These are phyloP conservation scores for Nothobranchius kuhntae DNA, from an alignment of 2,113 vertebrate species.

Conservation along the genomic window DNA sequence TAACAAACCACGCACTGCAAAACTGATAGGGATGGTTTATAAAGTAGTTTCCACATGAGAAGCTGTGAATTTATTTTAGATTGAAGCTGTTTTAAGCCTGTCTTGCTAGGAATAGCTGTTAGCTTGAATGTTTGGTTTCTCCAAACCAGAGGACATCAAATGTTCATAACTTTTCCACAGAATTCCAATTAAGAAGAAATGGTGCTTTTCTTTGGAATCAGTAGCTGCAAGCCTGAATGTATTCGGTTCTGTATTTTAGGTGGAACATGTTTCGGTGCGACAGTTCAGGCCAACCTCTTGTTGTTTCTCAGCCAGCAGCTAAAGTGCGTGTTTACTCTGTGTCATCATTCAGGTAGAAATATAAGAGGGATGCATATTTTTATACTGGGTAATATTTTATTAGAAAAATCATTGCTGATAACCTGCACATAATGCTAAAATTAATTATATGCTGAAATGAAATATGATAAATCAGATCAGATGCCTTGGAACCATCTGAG, in stretches of 20 bases:
- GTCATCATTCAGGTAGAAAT: slow-evolving; percentile 36
- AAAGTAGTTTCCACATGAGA: no score
- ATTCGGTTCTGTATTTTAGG: slow-evolving; percentile 4
- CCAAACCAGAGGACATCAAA: no score
- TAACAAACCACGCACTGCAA: no score
- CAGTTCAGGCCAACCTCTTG: slow-evolving; percentile 50
- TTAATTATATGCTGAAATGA: slow-evolving; percentile 63
- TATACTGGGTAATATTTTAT: background rate
- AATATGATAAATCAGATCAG: slow-evolving; percentile 72
- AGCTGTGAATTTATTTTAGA: no score
- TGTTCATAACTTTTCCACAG: no score
- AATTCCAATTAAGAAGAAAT: no score
- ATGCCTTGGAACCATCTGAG: slow-evolving; percentile 65
- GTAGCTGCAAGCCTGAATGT: background rate
- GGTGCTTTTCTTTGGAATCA: no score
- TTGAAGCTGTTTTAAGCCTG: no score
- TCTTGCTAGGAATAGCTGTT: no score
- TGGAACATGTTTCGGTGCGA: slow-evolving; percentile 37
- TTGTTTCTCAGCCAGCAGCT: slow-evolving; percentile 48
- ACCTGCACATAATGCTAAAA: slow-evolving; percentile 29
- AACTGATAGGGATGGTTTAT: no score
- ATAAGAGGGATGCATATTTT: slow-evolving; percentile 4
- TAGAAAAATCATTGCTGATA: slow-evolving; percentile 28
- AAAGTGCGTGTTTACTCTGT: slow-evolving; percentile 30
- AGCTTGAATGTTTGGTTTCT: no score